Conservation (phyloP, 2,797 vertebrate genomes). For the Cirrhinus molitorella region DNA sequence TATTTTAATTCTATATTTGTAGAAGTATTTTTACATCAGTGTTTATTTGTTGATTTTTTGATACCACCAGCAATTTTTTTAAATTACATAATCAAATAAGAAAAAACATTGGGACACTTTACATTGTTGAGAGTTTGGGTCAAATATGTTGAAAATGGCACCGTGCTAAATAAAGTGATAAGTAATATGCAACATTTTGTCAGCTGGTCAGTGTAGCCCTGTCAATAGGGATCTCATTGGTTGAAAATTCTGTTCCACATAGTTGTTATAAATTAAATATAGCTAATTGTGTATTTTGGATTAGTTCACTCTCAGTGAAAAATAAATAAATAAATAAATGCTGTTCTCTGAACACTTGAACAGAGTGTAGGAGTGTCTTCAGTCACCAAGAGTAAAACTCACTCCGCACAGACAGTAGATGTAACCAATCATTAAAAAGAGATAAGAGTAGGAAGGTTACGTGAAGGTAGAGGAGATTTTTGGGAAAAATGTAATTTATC, state of each 20-base stretch:
- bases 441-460: conserved; percentile 43
- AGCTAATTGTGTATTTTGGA: background rate
- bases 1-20: background rate
- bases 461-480: conserved; percentile 41
- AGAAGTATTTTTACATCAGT: background rate
- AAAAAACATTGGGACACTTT: no score
- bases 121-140: no score
- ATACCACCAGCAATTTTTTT: background rate
- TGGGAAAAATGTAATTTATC: conserved; percentile 1
- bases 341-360: background rate
- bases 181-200: no score
- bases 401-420: conserved; percentile 17
- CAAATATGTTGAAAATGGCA: background rate
- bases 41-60: background rate
- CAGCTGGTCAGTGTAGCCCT: no score
- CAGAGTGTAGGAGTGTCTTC: conserved; percentile 3
- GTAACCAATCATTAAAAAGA: conserved; percentile 24
- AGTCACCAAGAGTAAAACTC: conserved; percentile 24
- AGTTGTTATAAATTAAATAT: background rate
- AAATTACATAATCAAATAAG: background rate
- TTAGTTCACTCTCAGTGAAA: background rate
- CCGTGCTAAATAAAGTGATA: background rate
- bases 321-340: background rate
- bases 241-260: background rate
- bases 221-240: background rate